Percentiles rank a stretch among this genome's conserved stretches.
phyloP scores from a whole-genome alignment of 2,888 invertebrate genomes.

The Monochamus alternatus region DNA sequence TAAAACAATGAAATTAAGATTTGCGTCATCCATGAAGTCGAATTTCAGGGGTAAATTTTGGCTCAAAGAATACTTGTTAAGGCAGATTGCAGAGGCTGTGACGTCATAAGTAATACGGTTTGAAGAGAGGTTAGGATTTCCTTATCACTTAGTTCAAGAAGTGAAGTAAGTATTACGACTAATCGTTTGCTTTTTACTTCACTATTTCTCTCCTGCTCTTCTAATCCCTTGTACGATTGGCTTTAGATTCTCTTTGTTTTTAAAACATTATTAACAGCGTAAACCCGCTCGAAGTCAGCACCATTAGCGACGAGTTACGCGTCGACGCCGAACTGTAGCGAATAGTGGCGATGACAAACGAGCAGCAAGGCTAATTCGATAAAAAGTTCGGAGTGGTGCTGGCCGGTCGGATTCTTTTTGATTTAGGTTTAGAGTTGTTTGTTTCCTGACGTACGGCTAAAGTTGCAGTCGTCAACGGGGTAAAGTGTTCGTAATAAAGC shows the following conservation, averaged over 20 bases:
- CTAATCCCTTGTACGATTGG: background rate
- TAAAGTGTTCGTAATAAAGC: background rate
- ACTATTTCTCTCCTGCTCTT: background rate
- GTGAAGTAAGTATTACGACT: background rate
- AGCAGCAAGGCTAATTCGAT: conserved; percentile 8
- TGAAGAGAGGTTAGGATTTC: background rate
- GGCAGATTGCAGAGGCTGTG: no score
- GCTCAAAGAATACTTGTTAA: no score
- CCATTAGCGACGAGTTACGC: background rate
- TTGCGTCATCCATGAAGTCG: no score
- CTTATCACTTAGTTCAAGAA: background rate
- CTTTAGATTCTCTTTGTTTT: background rate
- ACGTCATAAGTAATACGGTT: no score
- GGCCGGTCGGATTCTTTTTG: background rate
- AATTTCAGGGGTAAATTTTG: no score
- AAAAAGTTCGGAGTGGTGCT: conserved; percentile 3
- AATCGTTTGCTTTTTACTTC: background rate
- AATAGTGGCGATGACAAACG: conserved; percentile 3
- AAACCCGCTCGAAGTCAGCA: background rate
- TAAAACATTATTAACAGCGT: background rate
- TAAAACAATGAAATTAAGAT: no score
- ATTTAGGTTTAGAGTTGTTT: conserved; percentile 1
- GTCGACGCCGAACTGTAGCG: background rate
- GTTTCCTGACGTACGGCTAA: conserved; percentile 6
- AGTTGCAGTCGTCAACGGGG: conserved; percentile 9